These are phyloP conservation scores for Macrostomum lignano DNA, from an alignment of 1,140 invertebrate genomes.

Conservation along the genomic window DNA sequence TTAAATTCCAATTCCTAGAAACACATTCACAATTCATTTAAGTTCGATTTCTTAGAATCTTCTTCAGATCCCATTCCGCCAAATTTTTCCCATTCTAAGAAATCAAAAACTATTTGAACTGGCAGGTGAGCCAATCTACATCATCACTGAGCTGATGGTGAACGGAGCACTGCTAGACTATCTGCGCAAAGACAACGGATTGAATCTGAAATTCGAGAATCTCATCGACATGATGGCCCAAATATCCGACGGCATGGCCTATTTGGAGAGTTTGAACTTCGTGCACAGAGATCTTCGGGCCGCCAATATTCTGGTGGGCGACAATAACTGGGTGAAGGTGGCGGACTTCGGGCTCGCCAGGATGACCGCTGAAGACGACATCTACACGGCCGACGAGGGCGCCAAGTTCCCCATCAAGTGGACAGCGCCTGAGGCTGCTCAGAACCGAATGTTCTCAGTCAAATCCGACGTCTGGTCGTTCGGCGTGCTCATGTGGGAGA, in stretches of 20 bases:
- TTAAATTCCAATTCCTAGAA: no score
- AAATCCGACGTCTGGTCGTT: no score
- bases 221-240: slow-evolving; percentile 60
- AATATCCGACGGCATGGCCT: slow-evolving; percentile 51
- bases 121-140: slow-evolving; percentile 72
- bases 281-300: slow-evolving; percentile 28
- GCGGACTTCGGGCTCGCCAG: slow-evolving; percentile 83
- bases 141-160: slow-evolving; percentile 96
- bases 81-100: no score
- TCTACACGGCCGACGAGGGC: slow-evolving; percentile 76
- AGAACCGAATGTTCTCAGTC: no score
- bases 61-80: no score
- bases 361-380: slow-evolving; percentile 65
- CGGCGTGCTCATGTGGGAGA: no score
- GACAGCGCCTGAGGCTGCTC: no score
- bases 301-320: slow-evolving; percentile 51
- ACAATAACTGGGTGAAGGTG: slow-evolving; percentile 59
- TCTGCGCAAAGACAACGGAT: slow-evolving; percentile 60
- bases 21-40: no score
- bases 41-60: no score
- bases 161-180: slow-evolving; percentile 88
- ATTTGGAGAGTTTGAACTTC: slow-evolving; percentile 54
- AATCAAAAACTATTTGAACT: no score
- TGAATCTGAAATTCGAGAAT: slow-evolving; percentile 56
- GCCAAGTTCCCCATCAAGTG: no score